A percentile compares a stretch with the other conserved stretches of the same genome.
Conservation (phyloP, 37 sponge, comb jelly and placozoan species). For the Dysidea cf. avara region DNA sequence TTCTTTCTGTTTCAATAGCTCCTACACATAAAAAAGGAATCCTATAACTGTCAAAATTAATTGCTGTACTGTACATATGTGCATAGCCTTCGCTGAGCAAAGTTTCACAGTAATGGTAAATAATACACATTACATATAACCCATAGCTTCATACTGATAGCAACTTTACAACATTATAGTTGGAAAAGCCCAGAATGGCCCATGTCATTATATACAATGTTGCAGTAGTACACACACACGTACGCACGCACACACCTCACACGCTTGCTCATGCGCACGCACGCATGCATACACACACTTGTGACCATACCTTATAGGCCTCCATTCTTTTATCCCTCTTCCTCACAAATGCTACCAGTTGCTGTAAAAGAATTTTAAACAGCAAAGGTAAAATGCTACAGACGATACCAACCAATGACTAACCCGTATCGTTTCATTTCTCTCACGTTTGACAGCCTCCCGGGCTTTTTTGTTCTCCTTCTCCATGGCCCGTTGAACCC, state of each 20-base stretch:
- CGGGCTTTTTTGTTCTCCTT: conserved; percentile 95
- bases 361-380: conserved; percentile 21
- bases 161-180: too few species aligned
- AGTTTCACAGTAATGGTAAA: too few species aligned
- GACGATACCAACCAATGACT: background rate
- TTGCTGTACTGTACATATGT: background rate
- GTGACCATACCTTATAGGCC: conserved; percentile 35
- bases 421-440: conserved; percentile 83
- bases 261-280: too few species aligned
- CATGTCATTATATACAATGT: too few species aligned
- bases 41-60: background rate
- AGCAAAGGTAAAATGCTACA: background rate
- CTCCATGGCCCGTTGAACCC: conserved; percentile 83
- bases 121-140: background rate
- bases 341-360: conserved; percentile 67
- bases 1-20: conserved; percentile 53
- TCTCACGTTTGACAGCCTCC: conserved; percentile 83
- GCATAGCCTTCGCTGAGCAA: too few species aligned
- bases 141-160: too few species aligned
- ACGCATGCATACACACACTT: background rate
- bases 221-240: too few species aligned
- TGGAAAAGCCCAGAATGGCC: too few species aligned
- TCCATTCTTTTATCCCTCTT: conserved; percentile 70
- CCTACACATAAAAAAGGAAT: conserved; percentile 1
- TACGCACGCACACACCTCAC: too few species aligned